Conservation (phyloP, 2,113 vertebrate species). For the Urocolius indicus region DNA sequence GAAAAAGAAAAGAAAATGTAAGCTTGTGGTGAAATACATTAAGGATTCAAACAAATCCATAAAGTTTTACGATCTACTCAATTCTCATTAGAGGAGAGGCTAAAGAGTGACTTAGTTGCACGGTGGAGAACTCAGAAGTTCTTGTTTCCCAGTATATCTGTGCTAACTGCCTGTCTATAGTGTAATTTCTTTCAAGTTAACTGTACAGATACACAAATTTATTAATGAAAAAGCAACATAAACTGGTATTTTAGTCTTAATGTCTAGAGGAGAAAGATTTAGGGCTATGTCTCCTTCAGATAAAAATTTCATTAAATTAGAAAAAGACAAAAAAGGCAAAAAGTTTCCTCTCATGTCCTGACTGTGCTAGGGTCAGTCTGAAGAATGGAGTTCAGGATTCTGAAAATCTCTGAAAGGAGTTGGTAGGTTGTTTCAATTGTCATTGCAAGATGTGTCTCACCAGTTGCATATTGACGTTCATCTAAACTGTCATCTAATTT, state of each 20-base stretch:
- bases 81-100: not conserved
- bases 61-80: not conserved
- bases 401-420: not conserved
- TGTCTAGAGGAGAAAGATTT: not conserved
- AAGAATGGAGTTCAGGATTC: not conserved
- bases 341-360: not conserved
- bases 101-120: not conserved
- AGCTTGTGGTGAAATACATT: not conserved
- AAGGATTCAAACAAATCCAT: not conserved
- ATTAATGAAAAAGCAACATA: not conserved
- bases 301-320: not conserved
- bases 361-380: not conserved
- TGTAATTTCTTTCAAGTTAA: not conserved
- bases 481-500: not conserved
- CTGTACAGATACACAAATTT: not conserved
- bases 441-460: not conserved
- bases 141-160: not conserved
- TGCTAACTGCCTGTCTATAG: not conserved
- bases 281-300: not conserved
- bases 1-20: not conserved
- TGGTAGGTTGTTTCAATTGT: not conserved
- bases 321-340: not conserved
- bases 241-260: not conserved
- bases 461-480: not conserved
- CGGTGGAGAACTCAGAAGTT: not conserved